Evolutionary conservation across 2,888 invertebrate species (phyloP).

Genomic region (Thecophora atra): DNA sequence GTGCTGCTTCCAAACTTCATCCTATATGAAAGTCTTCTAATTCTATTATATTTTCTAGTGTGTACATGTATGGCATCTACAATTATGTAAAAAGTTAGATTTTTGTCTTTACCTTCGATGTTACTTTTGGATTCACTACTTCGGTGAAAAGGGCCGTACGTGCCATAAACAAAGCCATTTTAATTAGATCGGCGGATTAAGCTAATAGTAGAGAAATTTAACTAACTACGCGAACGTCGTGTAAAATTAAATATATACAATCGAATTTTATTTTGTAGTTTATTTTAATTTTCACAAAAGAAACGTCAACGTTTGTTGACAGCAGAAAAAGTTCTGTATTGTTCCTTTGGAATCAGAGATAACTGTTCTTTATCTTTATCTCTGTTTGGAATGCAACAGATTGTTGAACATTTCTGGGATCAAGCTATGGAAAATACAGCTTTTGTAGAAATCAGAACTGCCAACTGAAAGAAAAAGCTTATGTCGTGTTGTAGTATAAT

Average conservation of each 20-base stretch:
- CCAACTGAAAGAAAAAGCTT: too few species aligned
- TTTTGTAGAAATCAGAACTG: too few species aligned
- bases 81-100: conserved; percentile 57
- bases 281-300: conserved; percentile 38
- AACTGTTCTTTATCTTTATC: too few species aligned
- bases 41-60: conserved; percentile 43
- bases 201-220: conserved; percentile 36
- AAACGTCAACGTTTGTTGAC: conserved; percentile 41
- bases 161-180: conserved; percentile 82
- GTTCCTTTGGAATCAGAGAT: too few species aligned
- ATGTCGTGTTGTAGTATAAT: too few species aligned
- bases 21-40: too few species aligned
- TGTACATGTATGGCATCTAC: conserved; percentile 37
- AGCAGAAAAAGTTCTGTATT: conserved; percentile 38
- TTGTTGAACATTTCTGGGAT: too few species aligned
- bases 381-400: too few species aligned
- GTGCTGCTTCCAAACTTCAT: too few species aligned
- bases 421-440: too few species aligned
- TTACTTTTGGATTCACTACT: conserved; percentile 74
- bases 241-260: neutral
- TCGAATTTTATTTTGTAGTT: conserved; percentile 25
- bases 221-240: conserved; percentile 11
- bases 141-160: conserved; percentile 77
- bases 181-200: conserved; percentile 28
- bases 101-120: conserved; percentile 73